Base-by-base conservation (phyloP, 2,797 vertebrate species). In the Channa striata region DNA sequence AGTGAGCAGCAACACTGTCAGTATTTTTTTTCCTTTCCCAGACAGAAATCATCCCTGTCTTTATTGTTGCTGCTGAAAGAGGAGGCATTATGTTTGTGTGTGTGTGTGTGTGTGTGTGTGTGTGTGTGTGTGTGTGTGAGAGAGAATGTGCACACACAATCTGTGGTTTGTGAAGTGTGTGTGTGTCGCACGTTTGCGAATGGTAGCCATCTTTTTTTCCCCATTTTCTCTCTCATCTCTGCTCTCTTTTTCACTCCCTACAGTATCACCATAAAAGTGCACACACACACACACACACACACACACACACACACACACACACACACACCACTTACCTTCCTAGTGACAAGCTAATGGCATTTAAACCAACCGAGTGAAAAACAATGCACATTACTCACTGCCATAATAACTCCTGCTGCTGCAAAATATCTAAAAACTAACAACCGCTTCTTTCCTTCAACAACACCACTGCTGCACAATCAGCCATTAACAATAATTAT, bases 1-100 rank as follows among this genome's bases (percentile, higher is more conserved):
- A 67, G 68, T 74, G 83, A 81, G 81, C 78, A 64, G 77, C 58
- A 48, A 79, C 77, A 65, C 74, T 77, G 62, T 67, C 69, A 67
- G 59, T 66, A 68, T 69, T 77, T 62, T 62, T 48, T 48, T 53
- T 53, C 42, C 14, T 47, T 30, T 65, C 56, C 61, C 80, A 85
- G 81, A 85, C 80, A 83, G 76, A 89, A 85, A 87, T 86, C 80
- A 84, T 85, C 64, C 67, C 79, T 62, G 78, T 81, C 80, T 89
- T 86, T 82, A 82, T 84, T 81, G 78, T 80, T 40, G 62, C 81
- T 66, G 82, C 67, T 65, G 83, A 80, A 62, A 72, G 75, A 77
- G 59, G 65, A 78, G 60, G 74, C 39, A 34, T 16, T 71, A 36
- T 67, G 52, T 57, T 69, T 59, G 52, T 62, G 50, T 64, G 77